Conservation (phyloP, 2,797 vertebrate species). For the Gorsachius magnificus region DNA sequence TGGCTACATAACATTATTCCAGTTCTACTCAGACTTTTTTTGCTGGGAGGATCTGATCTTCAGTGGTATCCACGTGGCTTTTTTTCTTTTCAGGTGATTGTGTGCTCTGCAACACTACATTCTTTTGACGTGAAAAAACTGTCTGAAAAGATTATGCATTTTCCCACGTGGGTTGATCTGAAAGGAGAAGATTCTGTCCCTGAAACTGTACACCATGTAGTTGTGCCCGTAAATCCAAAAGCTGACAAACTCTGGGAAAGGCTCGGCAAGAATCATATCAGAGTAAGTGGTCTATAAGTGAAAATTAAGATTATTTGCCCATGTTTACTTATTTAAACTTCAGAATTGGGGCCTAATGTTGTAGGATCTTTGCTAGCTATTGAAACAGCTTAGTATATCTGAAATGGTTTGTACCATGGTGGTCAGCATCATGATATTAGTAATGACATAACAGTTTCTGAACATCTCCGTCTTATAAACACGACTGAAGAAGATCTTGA, state of each 20-base stretch:
- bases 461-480: not conserved
- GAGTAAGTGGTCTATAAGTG: constrained; percentile 71
- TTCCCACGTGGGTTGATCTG: constrained; percentile 97
- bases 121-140: constrained; percentile 98
- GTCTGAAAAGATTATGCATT: constrained; percentile 98
- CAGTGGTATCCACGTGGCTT: not conserved
- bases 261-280: constrained; percentile 88
- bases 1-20: not conserved
- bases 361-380: not conserved
- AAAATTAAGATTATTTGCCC: not conserved
- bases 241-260: constrained; percentile 90
- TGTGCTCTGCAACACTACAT: constrained; percentile 96
- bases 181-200: constrained; percentile 99
- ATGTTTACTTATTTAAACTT: not conserved
- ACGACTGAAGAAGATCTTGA: not conserved
- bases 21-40: not conserved
- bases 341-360: not conserved
- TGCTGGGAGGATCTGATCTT: not conserved
- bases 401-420: not conserved
- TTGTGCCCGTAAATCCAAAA: constrained; percentile 94
- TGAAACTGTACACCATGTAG: constrained; percentile 95
- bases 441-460: not conserved
- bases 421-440: not conserved
- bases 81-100: constrained; percentile 85
- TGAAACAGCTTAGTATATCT: not conserved